Evolutionary conservation across 2,888 invertebrate species (phyloP).

Genomic region (Scaeva pyrastri): DNA sequence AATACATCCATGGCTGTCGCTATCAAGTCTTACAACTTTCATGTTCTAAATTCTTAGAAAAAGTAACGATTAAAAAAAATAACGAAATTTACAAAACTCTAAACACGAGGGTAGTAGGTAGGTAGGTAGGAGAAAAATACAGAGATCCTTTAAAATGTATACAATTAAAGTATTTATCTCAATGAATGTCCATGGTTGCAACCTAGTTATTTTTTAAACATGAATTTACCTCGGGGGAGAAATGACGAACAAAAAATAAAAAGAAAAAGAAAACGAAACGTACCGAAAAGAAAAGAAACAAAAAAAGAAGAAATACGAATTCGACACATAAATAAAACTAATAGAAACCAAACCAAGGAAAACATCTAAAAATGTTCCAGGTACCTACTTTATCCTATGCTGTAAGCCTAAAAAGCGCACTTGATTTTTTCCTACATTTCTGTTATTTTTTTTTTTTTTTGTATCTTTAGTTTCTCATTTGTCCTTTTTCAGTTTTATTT

Average conservation of each 20-base stretch:
- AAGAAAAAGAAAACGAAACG: too few relatives aligned
- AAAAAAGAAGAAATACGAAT: constrained; percentile 20
- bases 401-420: constrained; percentile 64
- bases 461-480: constrained; percentile 26
- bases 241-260: constrained; percentile 30
- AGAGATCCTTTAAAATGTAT: background rate
- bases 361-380: constrained; percentile 54
- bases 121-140: too few relatives aligned
- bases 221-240: constrained; percentile 18
- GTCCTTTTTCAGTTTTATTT: constrained; percentile 36
- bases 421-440: constrained; percentile 36
- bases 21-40: too few relatives aligned
- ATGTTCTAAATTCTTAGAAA: too few relatives aligned
- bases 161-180: constrained; percentile 25
- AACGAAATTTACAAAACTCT: too few relatives aligned
- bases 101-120: too few relatives aligned
- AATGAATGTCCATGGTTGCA: constrained; percentile 32
- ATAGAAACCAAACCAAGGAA: constrained; percentile 60
- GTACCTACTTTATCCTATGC: constrained; percentile 45
- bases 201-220: constrained; percentile 16
- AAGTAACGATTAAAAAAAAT: too few relatives aligned
- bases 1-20: too few relatives aligned
- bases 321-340: constrained; percentile 41
- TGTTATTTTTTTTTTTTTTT: too few relatives aligned
- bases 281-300: too few relatives aligned